phyloP scores from a whole-genome alignment of 2,113 vertebrate species.

The Sorex araneus region DNA sequence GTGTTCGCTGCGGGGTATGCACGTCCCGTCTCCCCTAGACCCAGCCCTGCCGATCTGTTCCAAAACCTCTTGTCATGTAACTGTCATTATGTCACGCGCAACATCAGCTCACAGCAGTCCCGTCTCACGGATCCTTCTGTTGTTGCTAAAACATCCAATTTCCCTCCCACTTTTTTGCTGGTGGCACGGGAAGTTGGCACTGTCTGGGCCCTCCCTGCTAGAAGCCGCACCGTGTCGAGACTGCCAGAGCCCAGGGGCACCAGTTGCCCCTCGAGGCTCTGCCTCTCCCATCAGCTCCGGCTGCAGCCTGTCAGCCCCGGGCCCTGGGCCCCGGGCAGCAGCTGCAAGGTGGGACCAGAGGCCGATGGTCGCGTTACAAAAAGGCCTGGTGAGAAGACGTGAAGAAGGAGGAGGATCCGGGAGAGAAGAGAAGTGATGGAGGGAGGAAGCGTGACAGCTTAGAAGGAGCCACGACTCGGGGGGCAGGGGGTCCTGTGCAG shows the following conservation, averaged over 20 bases:
- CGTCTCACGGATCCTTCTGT: conserved; percentile 49
- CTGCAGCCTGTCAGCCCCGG: neutral
- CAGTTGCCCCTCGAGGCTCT: neutral
- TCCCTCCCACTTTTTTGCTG: conserved; percentile 46
- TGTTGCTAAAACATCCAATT: conserved; percentile 73
- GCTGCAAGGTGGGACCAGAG: neutral
- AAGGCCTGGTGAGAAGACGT: neutral
- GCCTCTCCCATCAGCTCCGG: neutral
- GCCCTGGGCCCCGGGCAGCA: neutral
- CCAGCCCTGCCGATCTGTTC: neutral
- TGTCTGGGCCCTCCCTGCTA: neutral
- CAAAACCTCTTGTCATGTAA: conserved; percentile 36
- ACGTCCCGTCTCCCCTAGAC: neutral
- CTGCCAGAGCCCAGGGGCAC: conserved; percentile 23
- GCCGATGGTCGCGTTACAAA: neutral
- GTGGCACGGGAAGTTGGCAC: neutral
- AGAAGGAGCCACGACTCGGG: neutral
- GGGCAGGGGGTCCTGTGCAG: neutral
- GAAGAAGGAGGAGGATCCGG: accelerated
- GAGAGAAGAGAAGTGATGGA: neutral
- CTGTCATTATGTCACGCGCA: conserved; percentile 53
- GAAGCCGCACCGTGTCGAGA: neutral
- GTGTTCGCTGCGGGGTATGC: neutral
- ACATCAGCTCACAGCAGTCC: conserved; percentile 51
- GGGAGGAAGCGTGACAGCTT: no score